Evolutionary conservation across 2,888 invertebrate species (phyloP), one percentile per base, ranked within the genome.

Genomic region (Aspidapion aeneum): DNA sequence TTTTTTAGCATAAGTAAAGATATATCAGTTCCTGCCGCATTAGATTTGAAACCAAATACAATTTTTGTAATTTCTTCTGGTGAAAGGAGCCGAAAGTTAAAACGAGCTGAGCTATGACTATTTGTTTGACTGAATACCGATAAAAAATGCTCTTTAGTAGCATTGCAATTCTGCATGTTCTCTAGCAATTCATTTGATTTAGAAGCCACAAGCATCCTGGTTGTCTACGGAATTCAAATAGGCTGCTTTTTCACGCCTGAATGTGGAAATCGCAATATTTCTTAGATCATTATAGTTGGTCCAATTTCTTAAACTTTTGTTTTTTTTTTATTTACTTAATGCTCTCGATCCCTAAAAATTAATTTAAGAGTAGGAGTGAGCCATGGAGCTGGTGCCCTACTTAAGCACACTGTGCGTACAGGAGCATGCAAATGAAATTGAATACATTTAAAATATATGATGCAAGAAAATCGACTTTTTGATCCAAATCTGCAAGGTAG

Each of bases 191-290:
- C 35, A 35, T 35, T 35, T 35, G 35, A 35, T 35, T 35, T 18
- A 18, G 20, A 56, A 9, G n/a, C 5, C 18, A 16, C 20, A 3
- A 16, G 21, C 21, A 56, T 56, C 56, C 56, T 56, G 20, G 18
- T n/a, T 16, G 7, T 18, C n/a, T 16, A 56, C 56, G 18, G 9
- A 56, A n/a, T 56, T 56, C 19, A 18, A 18, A 21, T 56, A 56
- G 5, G 56, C 56, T n/a, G 20, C 20, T 56, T 56, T 56, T 21
- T 56, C 56, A 5, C 56, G 19, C 9, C 56, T 7, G 18, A n/a
- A n/a, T n/a, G n/a, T n/a, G n/a, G n/a, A n/a, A n/a, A n/a, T n/a
- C n/a, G n/a, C n/a, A n/a, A n/a, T n/a, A n/a, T n/a, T n/a, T n/a
- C n/a, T n/a, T n/a, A n/a, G n/a, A n/a, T n/a, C n/a, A n/a, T n/a